Evolutionary conservation across 2,888 invertebrate genomes (phyloP).

Genomic region (Philhelius pedissequus): DNA sequence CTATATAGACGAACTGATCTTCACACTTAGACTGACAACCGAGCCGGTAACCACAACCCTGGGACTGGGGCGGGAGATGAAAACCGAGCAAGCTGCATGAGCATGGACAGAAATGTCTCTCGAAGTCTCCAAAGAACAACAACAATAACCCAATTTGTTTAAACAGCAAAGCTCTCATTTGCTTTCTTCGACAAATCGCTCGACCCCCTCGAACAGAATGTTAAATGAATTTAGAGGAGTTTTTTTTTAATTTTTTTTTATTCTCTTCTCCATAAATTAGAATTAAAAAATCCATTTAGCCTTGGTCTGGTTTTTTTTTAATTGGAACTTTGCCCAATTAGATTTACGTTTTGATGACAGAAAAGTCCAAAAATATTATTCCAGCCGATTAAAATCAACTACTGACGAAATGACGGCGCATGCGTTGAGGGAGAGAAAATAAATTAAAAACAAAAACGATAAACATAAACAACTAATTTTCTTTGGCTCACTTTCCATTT

Average conservation of each 20-base stretch:
- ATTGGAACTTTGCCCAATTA: conserved; percentile 10
- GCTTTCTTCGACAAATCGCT: conserved; percentile 34
- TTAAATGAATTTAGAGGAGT: background rate
- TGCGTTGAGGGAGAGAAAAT: background rate
- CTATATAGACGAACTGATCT: conserved; percentile 41
- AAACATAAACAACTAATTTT: background rate
- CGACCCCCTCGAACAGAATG: no score
- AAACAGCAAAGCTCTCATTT: conserved; percentile 35
- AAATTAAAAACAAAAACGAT: background rate
- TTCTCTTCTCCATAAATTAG: background rate
- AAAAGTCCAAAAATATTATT: background rate
- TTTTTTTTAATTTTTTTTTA: background rate
- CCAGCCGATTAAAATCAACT: background rate
- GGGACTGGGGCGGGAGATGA: no score
- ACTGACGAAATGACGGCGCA: background rate
- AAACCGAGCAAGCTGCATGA: background rate
- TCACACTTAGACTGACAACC: background rate
- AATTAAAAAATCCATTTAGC: background rate
- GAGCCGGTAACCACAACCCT: background rate
- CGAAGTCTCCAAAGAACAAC: conserved; percentile 19
- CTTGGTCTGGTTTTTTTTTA: background rate
- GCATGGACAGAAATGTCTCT: background rate
- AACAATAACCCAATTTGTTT: background rate
- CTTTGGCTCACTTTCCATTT: background rate
- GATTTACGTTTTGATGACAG: background rate